These are phyloP conservation scores for Tenualosa thibaudeaui DNA, from an alignment of 2,797 vertebrate species.

Conservation along the genomic window DNA sequence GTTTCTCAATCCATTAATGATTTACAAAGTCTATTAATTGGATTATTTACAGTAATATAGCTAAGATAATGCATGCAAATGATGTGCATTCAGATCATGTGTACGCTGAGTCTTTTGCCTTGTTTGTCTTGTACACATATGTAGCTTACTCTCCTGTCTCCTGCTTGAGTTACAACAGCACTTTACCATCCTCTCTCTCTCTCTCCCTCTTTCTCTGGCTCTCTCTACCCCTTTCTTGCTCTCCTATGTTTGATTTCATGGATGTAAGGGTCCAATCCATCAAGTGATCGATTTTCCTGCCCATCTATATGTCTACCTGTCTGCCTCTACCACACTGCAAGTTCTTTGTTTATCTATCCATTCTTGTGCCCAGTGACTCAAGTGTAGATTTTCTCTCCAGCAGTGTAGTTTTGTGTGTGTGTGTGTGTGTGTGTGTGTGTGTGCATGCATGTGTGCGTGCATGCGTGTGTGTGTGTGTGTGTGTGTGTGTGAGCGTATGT, in stretches of 20 bases:
- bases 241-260: conserved; percentile 64
- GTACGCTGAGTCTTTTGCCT: neutral
- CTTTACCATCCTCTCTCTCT: conserved; percentile 41
- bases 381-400: neutral
- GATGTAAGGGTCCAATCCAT: conserved; percentile 69
- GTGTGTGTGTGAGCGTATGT: neutral
- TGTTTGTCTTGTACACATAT: neutral
- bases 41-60: neutral
- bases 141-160: neutral
- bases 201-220: conserved; percentile 50
- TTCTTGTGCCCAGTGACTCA: conserved; percentile 54
- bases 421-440: neutral
- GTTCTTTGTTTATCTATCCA: conserved; percentile 72
- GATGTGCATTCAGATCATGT: neutral
- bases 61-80: neutral
- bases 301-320: conserved; percentile 58
- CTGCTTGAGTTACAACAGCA: neutral
- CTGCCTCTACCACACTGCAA: conserved; percentile 47
- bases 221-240: conserved; percentile 36
- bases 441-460: neutral
- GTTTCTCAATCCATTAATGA: neutral
- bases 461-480: neutral
- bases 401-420: neutral
- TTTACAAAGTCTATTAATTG: neutral
- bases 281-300: conserved; percentile 73